A percentile compares a stretch with the other conserved stretches of the same genome.
Conservation (phyloP, 2,888 invertebrate species). For the Heliconius aoede region DNA sequence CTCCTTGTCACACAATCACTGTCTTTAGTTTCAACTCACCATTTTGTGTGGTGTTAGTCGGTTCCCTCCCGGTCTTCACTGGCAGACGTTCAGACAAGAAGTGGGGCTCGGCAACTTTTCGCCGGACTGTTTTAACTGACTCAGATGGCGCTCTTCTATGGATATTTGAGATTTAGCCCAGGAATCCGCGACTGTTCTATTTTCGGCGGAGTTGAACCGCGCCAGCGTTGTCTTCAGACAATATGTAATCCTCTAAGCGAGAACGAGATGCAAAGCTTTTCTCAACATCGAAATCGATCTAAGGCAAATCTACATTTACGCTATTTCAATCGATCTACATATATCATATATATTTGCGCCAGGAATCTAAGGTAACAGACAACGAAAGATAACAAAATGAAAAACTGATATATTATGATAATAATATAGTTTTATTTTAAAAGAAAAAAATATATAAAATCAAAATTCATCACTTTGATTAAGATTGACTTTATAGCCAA, state of each 20-base stretch:
- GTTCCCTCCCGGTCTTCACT: conserved; percentile 87
- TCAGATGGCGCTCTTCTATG: conserved; percentile 88
- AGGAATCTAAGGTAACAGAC: conserved; percentile 61
- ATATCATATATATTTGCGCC: conserved; percentile 56
- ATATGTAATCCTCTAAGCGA: conserved; percentile 54
- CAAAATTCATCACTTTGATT: conserved; percentile 44
- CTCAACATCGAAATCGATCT: conserved; percentile 54
- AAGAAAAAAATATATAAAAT: conserved; percentile 20
- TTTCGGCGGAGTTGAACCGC: conserved; percentile 75
- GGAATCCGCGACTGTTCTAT: conserved; percentile 83
- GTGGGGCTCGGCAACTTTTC: conserved; percentile 88
- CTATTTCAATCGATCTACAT: conserved; percentile 79
- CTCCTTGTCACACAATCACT: conserved; percentile 79
- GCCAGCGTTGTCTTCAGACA: conserved; percentile 64
- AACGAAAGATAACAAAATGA: conserved; percentile 27
- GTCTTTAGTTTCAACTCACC: conserved; percentile 83
- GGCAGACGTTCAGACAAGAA: conserved; percentile 90
- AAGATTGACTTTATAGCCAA: conserved; percentile 54
- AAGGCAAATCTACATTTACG: conserved; percentile 77
- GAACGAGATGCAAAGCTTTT: conserved; percentile 68
- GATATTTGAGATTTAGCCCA: conserved; percentile 86
- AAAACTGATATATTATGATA: not conserved
- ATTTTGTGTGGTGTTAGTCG: conserved; percentile 87
- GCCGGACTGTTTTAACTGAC: conserved; percentile 88
- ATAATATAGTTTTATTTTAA: conserved; percentile 13